phyloP scores from a whole-genome alignment of 2,113 vertebrate species.

The Nycticryphes semicollaris region DNA sequence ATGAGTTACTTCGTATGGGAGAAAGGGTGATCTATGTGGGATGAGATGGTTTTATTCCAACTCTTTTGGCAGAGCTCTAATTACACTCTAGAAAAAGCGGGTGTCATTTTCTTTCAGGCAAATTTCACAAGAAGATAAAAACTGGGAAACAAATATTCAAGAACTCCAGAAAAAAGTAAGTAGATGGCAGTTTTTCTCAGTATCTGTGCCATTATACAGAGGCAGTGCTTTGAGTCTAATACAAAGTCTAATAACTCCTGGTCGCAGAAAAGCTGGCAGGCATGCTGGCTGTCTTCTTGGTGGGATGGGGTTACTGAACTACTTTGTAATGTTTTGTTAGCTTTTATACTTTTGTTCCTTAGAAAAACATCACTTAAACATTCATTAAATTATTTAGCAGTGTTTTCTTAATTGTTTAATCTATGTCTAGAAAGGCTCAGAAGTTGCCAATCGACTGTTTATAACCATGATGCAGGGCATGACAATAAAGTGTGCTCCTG shows the following conservation, averaged over 20 bases:
- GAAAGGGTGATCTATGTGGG: neutral
- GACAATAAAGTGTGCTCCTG: neutral
- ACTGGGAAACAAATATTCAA: slow-evolving; percentile 97
- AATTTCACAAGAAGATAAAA: slow-evolving; percentile 98
- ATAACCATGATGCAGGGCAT: neutral
- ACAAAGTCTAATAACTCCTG: neutral
- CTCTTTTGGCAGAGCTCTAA: neutral
- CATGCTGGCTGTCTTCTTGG: neutral
- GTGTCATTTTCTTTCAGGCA: slow-evolving; percentile 78
- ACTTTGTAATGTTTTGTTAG: neutral
- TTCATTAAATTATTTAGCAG: neutral
- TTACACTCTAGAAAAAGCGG: neutral
- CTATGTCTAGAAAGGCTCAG: neutral
- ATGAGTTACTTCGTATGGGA: rapidly evolving
- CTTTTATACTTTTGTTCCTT: neutral
- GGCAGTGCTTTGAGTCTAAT: neutral
- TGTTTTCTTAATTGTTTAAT: neutral
- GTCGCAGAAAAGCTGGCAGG: neutral
- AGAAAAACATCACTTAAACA: neutral
- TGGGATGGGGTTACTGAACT: neutral
- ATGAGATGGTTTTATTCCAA: neutral
- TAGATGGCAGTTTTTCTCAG: neutral
- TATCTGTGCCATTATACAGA: neutral
- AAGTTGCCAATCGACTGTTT: neutral
- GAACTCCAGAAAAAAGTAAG: slow-evolving; percentile 94